A percentile compares a stretch with the other conserved stretches of the same genome.
Conservation (phyloP, 2,113 vertebrate species). For the Madoqua kirkii region DNA sequence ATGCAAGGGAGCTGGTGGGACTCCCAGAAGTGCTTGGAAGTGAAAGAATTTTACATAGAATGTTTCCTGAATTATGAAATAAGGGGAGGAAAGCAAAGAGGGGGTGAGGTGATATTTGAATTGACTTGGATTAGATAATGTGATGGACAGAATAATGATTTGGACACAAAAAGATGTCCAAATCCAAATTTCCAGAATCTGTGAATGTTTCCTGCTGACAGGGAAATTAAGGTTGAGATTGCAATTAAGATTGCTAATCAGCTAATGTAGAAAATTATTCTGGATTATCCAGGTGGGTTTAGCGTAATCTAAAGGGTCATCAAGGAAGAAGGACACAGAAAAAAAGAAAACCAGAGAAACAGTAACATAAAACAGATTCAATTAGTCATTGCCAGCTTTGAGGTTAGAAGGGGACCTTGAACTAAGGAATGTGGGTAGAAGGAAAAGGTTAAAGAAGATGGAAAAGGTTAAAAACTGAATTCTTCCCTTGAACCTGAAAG, state of each 20-base stretch:
- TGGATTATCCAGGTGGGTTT: background rate
- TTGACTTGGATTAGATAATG: background rate
- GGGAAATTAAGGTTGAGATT: background rate
- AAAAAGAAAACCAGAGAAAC: background rate
- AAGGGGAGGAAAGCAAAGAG: background rate
- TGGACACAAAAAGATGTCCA: background rate
- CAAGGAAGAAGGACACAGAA: background rate
- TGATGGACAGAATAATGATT: background rate
- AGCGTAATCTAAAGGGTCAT: background rate
- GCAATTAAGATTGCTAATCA: background rate
- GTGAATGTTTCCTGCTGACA: background rate
- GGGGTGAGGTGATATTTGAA: background rate
- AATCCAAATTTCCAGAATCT: background rate
- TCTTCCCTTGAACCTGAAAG: background rate
- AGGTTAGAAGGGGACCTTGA: background rate
- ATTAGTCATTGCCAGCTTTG: background rate
- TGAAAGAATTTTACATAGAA: background rate
- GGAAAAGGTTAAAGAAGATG: background rate
- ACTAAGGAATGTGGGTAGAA: background rate
- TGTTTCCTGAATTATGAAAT: background rate
- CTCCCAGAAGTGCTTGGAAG: background rate
- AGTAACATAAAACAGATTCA: background rate
- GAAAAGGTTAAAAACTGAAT: background rate
- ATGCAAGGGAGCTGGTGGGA: background rate
- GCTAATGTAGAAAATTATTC: background rate